phyloP scores from a whole-genome alignment of 2,888 invertebrate genomes.

The Ochropleura leucogaster region DNA sequence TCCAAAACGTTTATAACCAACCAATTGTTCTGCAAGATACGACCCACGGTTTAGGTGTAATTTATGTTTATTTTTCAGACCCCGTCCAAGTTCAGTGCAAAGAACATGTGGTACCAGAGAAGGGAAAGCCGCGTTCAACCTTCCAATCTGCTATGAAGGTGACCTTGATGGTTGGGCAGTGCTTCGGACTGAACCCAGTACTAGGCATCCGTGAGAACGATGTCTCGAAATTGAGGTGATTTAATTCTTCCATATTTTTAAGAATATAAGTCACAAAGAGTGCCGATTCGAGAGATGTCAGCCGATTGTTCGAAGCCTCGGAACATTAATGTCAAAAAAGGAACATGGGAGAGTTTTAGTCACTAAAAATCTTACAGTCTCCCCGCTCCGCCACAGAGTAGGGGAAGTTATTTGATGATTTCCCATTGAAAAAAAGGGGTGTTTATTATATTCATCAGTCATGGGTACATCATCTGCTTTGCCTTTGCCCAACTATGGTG shows the following conservation, averaged over 20 bases:
- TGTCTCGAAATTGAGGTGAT: constrained; percentile 69
- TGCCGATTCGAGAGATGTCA: neutral
- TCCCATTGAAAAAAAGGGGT: too few relatives aligned
- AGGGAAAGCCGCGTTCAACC: constrained; percentile 65
- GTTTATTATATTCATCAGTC: too few relatives aligned
- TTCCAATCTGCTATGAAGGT: constrained; percentile 77
- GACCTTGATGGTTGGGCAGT: constrained; percentile 76
- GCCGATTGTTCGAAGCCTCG: too few relatives aligned
- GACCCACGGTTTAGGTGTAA: neutral
- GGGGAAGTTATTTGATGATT: too few relatives aligned
- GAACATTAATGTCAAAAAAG: too few relatives aligned
- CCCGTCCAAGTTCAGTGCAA: constrained; percentile 54
- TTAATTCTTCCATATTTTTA: neutral
- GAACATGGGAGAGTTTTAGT: too few relatives aligned
- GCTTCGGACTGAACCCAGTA: constrained; percentile 79
- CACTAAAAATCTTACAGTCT: too few relatives aligned
- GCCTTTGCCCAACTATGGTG: too few relatives aligned
- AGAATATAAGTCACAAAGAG: neutral
- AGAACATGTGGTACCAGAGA: constrained; percentile 42
- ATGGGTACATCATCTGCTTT: too few relatives aligned
- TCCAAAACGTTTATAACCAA: too few relatives aligned
- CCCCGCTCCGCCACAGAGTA: too few relatives aligned
- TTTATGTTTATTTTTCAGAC: constrained; percentile 62
- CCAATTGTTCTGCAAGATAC: too few relatives aligned
- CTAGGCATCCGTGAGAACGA: constrained; percentile 73